A percentile compares a stretch with the other conserved stretches of the same genome.
Evolutionary conservation across 2,113 vertebrate species (phyloP).

Genomic region (Noturus placidus): DNA sequence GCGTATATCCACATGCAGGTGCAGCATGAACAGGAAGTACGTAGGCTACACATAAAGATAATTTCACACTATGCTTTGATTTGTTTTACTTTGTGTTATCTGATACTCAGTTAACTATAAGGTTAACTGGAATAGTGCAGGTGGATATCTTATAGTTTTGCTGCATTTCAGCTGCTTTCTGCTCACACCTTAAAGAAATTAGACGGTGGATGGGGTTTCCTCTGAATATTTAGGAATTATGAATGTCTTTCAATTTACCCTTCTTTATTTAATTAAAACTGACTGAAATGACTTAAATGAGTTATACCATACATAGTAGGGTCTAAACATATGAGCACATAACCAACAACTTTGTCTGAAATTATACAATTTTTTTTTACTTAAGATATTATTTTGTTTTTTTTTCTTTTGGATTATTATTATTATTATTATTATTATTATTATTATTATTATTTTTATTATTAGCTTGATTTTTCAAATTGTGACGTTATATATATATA

Average conservation of each 20-base stretch:
- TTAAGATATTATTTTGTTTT: no score
- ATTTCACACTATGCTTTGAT: slow-evolving; percentile 64
- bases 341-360: not conserved
- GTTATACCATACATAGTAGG: not conserved
- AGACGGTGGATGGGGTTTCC: not conserved
- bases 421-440: no score
- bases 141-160: slow-evolving; percentile 11
- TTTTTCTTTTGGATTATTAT: no score
- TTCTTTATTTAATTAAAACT: not conserved
- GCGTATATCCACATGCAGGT: slow-evolving; percentile 16
- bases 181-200: not conserved
- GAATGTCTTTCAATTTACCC: not conserved
- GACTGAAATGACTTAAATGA: not conserved
- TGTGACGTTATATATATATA: no score
- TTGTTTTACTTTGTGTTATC: slow-evolving; percentile 66
- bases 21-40: slow-evolving; percentile 17
- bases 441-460: no score
- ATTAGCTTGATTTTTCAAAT: not conserved
- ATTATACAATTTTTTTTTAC: no score
- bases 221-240: not conserved
- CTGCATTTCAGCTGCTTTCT: slow-evolving; percentile 9
- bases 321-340: not conserved
- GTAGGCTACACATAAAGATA: slow-evolving; percentile 50
- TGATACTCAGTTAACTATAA: slow-evolving; percentile 22
- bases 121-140: slow-evolving; percentile 37